A percentile compares a stretch with the other conserved stretches of the same genome.
Conservation (phyloP, 1,140 invertebrate genomes). For the Pseudomyrmex dendroicus region DNA sequence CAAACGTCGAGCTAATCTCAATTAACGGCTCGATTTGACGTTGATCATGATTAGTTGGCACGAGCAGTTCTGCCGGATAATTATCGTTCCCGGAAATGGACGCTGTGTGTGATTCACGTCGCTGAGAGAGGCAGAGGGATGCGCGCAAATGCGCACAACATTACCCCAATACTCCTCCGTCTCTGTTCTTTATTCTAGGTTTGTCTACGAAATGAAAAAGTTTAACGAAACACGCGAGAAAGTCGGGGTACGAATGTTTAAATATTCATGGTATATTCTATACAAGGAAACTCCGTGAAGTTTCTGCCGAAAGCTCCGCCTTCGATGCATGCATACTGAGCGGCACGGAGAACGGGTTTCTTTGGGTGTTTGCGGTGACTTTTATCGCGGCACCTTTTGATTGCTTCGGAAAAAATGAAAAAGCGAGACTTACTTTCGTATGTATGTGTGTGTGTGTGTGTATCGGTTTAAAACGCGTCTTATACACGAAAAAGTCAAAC, state of each 20-base stretch:
- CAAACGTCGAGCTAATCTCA: not conserved
- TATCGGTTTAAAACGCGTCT: too few species aligned
- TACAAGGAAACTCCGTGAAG: not conserved
- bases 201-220: not conserved
- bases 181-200: not conserved
- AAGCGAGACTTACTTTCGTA: not conserved
- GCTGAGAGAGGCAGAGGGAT: not conserved
- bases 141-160: too few species aligned
- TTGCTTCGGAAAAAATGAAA: not conserved
- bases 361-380: not conserved
- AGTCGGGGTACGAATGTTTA: not conserved
- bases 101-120: not conserved
- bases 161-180: too few species aligned
- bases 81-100: not conserved
- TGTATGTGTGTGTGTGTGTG: too few species aligned
- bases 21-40: constrained; percentile 11
- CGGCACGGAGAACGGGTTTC: not conserved
- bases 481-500: too few species aligned
- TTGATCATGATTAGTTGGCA: constrained; percentile 12
- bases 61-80: not conserved
- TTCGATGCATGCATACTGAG: not conserved
- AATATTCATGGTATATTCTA: constrained; percentile 28
- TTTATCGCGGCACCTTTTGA: not conserved
- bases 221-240: constrained; percentile 7
- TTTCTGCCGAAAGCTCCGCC: constrained; percentile 15